These are phyloP conservation scores for Rhopalosiphum padi DNA, from an alignment of 1,140 invertebrate genomes.

Conservation along the genomic window DNA sequence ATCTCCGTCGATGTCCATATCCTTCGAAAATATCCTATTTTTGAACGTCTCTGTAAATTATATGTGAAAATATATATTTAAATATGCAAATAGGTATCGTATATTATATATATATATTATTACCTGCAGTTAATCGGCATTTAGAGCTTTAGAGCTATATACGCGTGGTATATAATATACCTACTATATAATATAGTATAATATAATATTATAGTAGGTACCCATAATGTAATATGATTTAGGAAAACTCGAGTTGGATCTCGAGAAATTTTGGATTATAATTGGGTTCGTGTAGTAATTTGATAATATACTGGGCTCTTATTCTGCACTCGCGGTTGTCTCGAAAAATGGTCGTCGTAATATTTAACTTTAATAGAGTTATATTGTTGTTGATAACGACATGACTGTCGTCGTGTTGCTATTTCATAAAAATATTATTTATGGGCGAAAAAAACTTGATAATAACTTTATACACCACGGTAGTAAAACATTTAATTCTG, in stretches of 20 bases:
- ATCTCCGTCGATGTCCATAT: neutral
- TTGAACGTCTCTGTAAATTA: neutral
- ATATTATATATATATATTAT: neutral
- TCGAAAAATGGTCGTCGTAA: neutral
- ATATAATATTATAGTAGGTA: too few species aligned
- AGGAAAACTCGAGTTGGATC: neutral
- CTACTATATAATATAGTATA: too few species aligned
- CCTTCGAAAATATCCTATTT: neutral
- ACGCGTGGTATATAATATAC: too few species aligned
- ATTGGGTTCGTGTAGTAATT: neutral
- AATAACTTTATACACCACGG: neutral
- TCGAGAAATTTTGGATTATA: neutral
- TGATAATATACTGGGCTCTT: neutral
- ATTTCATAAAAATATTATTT: neutral
- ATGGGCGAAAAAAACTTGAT: neutral
- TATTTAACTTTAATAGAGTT: neutral
- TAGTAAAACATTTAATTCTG: neutral
- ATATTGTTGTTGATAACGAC: neutral
- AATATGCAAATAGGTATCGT: neutral
- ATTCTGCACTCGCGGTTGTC: neutral
- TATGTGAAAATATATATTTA: too few species aligned
- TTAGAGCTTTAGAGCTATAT: too few species aligned
- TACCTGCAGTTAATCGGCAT: neutral
- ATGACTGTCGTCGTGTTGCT: neutral
- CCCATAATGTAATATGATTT: neutral